Conservation (phyloP, 2,113 vertebrate genomes). For the Engystomops pustulosus region DNA sequence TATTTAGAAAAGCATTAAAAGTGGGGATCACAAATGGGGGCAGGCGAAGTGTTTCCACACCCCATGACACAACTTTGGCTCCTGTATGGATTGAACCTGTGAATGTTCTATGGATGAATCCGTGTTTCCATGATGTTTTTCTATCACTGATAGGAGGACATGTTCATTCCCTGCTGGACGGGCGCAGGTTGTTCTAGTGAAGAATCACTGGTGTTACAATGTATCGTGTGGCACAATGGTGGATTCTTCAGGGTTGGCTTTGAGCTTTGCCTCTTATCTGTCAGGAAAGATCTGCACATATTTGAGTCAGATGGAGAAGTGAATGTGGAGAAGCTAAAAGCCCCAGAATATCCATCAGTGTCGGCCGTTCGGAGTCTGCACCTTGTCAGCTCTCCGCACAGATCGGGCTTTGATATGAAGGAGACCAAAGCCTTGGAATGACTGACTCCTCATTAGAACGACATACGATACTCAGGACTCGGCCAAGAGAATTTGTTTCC, state of each 20-base stretch:
- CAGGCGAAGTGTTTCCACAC: too few species aligned
- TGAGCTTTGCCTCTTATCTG: slow-evolving; percentile 62
- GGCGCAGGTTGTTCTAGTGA: not conserved
- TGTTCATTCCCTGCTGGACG: not conserved
- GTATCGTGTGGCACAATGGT: slow-evolving; percentile 62
- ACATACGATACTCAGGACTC: slow-evolving; percentile 68
- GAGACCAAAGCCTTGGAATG: slow-evolving; percentile 68
- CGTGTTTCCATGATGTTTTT: too few species aligned
- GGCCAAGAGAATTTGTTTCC: slow-evolving; percentile 56
- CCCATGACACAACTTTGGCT: not conserved
- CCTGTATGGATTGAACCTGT: not conserved
- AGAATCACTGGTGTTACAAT: slow-evolving; percentile 15
- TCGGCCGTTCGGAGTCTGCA: slow-evolving; percentile 64
- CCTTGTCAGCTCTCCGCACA: slow-evolving; percentile 59
- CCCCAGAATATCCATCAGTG: slow-evolving; percentile 70
- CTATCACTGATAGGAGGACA: not conserved
- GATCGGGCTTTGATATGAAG: slow-evolving; percentile 66
- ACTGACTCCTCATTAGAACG: slow-evolving; percentile 72
- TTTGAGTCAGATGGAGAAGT: slow-evolving; percentile 57
- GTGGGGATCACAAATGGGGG: too few species aligned
- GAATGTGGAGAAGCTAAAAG: slow-evolving; percentile 62
- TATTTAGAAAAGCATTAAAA: too few species aligned
- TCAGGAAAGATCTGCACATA: slow-evolving; percentile 29
- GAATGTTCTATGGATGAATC: not conserved
- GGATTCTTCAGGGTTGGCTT: slow-evolving; percentile 60